A percentile compares a stretch with the other conserved stretches of the same genome.
Evolutionary conservation across 2,113 vertebrate genomes (phyloP).

Genomic region (Gymnocephalus cernua): DNA sequence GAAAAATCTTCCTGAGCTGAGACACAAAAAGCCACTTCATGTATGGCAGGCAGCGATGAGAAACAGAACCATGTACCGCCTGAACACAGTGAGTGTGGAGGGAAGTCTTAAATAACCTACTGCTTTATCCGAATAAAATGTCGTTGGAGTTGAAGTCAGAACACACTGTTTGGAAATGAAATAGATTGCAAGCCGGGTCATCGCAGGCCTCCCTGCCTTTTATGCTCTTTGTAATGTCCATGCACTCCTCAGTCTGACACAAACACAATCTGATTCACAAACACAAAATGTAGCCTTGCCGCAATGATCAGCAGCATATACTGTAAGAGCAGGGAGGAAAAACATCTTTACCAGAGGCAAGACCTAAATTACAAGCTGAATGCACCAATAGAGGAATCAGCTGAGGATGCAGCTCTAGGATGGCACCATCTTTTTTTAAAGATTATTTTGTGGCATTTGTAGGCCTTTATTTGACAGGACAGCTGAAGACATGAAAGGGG

Average conservation of each 20-base stretch:
- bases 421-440: conserved; percentile 11
- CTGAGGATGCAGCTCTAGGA: conserved; percentile 22
- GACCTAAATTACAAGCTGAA: conserved; percentile 48
- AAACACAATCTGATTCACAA: conserved; percentile 38
- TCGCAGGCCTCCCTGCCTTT: conserved; percentile 4
- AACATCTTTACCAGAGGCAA: conserved; percentile 29
- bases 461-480: too few relatives aligned
- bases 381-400: conserved; percentile 24
- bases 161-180: conserved; percentile 21
- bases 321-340: neutral
- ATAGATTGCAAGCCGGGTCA: conserved; percentile 5
- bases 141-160: conserved; percentile 21
- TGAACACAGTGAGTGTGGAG: conserved; percentile 19
- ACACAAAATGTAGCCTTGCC: conserved; percentile 36
- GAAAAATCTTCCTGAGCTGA: conserved; percentile 5
- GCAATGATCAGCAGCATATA: conserved; percentile 9
- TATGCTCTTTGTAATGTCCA: conserved; percentile 18
- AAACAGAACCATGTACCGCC: neutral
- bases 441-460: too few relatives aligned
- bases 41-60: conserved; percentile 17
- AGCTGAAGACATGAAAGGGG: too few relatives aligned
- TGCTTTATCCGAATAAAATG: conserved; percentile 21
- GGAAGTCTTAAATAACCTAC: conserved; percentile 2
- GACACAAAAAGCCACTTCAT: conserved; percentile 61
- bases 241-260: conserved; percentile 21